Evolutionary conservation across 2,797 vertebrate species (phyloP).

Genomic region (Labroides dimidiatus): DNA sequence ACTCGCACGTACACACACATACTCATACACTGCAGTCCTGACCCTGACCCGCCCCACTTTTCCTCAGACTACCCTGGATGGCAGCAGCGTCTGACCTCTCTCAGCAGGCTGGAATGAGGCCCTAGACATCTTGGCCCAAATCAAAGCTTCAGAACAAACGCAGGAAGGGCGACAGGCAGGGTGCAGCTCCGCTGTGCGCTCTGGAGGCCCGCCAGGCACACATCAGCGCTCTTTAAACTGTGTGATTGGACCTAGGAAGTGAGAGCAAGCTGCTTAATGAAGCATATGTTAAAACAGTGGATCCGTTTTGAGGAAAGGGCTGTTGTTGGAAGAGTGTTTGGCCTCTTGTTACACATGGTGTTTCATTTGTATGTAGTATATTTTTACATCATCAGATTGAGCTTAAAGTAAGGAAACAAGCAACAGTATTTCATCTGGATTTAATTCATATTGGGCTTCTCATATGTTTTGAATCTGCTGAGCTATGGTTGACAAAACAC

Average conservation of each 20-base stretch:
- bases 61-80: slow-evolving; percentile 65
- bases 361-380: not conserved
- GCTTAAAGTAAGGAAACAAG: not conserved
- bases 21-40: slow-evolving; percentile 42
- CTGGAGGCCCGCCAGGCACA: slow-evolving; percentile 81
- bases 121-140: slow-evolving; percentile 86
- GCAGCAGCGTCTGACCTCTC: slow-evolving; percentile 79
- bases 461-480: slow-evolving; percentile 9
- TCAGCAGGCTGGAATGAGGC: slow-evolving; percentile 77
- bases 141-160: slow-evolving; percentile 88
- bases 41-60: slow-evolving; percentile 66
- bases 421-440: not conserved
- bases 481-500: not conserved
- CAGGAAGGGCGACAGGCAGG: slow-evolving; percentile 85
- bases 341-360: not conserved
- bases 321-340: slow-evolving; percentile 5
- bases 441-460: not conserved
- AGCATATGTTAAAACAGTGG: slow-evolving; percentile 27
- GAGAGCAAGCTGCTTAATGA: slow-evolving; percentile 47
- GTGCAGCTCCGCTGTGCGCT: slow-evolving; percentile 76
- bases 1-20: not conserved
- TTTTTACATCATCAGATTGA: not conserved
- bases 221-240: slow-evolving; percentile 63
- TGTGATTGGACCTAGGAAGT: slow-evolving; percentile 52
- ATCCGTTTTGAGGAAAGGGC: slow-evolving; percentile 11